These are phyloP conservation scores for Drosophila paulistorum DNA, from an alignment of 1,140 invertebrate genomes.

Conservation along the genomic window DNA sequence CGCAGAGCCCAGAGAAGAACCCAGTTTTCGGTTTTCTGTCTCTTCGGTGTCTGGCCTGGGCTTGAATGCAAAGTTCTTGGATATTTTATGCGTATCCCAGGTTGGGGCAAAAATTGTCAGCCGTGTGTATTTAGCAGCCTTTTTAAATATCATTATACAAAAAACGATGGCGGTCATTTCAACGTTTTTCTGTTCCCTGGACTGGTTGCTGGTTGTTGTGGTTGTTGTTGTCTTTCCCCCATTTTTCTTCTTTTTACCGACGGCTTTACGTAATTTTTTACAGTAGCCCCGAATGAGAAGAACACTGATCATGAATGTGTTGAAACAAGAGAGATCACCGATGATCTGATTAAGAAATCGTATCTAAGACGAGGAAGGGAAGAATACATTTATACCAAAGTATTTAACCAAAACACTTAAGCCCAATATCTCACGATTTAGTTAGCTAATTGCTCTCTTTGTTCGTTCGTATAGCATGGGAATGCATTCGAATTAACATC, in stretches of 20 bases:
- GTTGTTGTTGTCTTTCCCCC: not conserved
- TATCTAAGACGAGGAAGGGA: not conserved
- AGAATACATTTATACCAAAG: not conserved
- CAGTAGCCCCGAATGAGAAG: slow-evolving; percentile 54
- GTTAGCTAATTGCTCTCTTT: too few species aligned
- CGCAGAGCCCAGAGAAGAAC: slow-evolving; percentile 2
- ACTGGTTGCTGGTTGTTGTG: too few species aligned
- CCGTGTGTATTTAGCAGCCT: slow-evolving; percentile 71
- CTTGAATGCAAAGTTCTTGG: slow-evolving; percentile 57
- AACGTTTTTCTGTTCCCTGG: slow-evolving; percentile 20
- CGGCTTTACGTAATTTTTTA: slow-evolving; percentile 63
- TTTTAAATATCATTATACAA: slow-evolving; percentile 78
- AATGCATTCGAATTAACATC: too few species aligned
- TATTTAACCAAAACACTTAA: not conserved
- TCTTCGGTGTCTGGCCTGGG: slow-evolving; percentile 56
- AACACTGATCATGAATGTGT: slow-evolving; percentile 49
- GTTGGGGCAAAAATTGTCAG: slow-evolving; percentile 67
- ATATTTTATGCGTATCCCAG: slow-evolving; percentile 46
- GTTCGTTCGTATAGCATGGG: too few species aligned
- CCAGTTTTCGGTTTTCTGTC: slow-evolving; percentile 44
- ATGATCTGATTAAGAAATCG: slow-evolving; percentile 11
- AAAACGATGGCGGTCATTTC: slow-evolving; percentile 36
- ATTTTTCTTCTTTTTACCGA: not conserved
- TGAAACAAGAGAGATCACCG: slow-evolving; percentile 13
- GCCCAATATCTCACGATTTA: too few species aligned